Evolutionary conservation across 2,888 invertebrate species (phyloP), one percentile per base, ranked within the genome.

Genomic region (Cryptocephalus primarius): DNA sequence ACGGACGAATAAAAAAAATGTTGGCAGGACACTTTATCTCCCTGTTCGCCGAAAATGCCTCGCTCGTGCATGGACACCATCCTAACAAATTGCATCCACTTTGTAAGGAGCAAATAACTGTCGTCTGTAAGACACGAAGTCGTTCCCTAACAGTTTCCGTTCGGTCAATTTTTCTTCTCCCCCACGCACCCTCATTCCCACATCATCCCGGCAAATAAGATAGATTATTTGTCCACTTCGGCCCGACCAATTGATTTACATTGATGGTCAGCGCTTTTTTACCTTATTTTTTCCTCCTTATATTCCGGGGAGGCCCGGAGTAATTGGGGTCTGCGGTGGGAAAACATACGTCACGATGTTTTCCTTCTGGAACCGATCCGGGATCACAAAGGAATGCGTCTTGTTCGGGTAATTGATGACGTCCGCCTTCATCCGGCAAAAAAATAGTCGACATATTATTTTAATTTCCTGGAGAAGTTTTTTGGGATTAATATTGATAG

Each of bases 171-270:
- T 65, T 66, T 65, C 62, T 61, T 59, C 55, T 57, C 56, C 56
- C 57, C 55, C 54, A 55, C 53, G 54, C 62, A 64, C 65, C 65
- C 67, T 63, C 64, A 64, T 66, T 65, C 66, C 58, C 61, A 62
- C 65, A 64, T 66, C 63, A 63, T 60, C 55, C 60, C 65, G 68
- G 66, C 69, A 69, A 69, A 67, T 67, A 64, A 65, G 67, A 66
- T 63, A 62, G 64, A 65, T 64, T 66, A 67, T 68, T 68, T 67
- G 69, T 67, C 67, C 67, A 64, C 62, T 59, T 63, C 60, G 63
- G 62, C 65, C 55, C 57, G 22, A 47, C 55, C 68, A 66, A 69
- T 69, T 69, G 69, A 69, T 69, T 69, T 68, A 68, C 69, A 69
- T 69, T 64, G 65, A 66, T 64, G 58, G 55, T 53, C 57, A 51